Base-by-base conservation (phyloP, 2,888 invertebrate genomes). In the Alitta virens region DNA sequence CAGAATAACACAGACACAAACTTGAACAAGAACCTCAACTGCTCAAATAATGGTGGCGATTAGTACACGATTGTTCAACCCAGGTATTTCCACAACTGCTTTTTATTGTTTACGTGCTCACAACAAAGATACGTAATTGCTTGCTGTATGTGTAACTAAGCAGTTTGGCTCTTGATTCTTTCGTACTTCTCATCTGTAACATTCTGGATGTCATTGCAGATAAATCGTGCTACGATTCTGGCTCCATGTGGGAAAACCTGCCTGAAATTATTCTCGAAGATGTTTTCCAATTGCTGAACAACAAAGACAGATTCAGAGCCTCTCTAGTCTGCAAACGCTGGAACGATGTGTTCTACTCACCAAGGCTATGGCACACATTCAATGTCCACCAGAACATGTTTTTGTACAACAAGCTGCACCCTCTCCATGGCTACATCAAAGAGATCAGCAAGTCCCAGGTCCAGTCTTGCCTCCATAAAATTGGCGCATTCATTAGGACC, bases 281-380 rank as follows among this genome's bases (percentile, higher is more conserved):
- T 74, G 86, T 92, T 60, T 91, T 90, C 75, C 82, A 87, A 0
- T 86, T 88, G 73, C 82, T 92, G 50, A 84, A 85, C 0, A 87
- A 89, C 43, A 85, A 86, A 52, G 87, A 91, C 71, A 86, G 90
- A 26, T 91, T 91, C 75, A 87, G 88, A 71, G 89, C 90, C 0
- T 90, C 91, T 57, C 83, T 88, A 74, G 90, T 77, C 2, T 78
- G 78, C 61, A 52, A 66, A 14, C 65, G 67, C 14, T 78, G 78
- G 78, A 73, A 77, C 62, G 63, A 75, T 12, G 88, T 88, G 2
- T 91, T 91, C 77, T 86, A 89, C 74, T 84, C 90, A 26, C 89
- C 89, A 18, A 85, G 85, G 40, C 87, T 89, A n/a, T 92, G 92
- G 92, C 84, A 87, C 7, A 86, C 86, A 14, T 91, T 92, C 74